Evolutionary conservation across 2,113 vertebrate genomes (phyloP), one percentile per base, ranked within the genome.

Genomic region (Tachysurus fulvidraco): DNA sequence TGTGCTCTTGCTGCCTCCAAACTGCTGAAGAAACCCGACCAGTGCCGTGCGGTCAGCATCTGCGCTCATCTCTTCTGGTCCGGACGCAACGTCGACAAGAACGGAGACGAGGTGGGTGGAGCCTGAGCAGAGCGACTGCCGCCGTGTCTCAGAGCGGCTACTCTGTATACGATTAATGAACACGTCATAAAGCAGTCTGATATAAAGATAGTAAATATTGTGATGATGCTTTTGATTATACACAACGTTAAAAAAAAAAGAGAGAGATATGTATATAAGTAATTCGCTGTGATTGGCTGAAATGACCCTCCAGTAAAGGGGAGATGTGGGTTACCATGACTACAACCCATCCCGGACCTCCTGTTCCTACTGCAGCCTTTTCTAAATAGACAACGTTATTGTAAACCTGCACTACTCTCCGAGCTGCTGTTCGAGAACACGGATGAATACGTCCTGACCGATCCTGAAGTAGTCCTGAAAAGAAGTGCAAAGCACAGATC

Each of bases 21-120:
- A 78, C 96, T 99, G 69, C 95, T 99, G 85, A 99, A 99, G 92
- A 99, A 99, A 86, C 98, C 98, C 0, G 98, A 99, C 92, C 98
- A 99, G 88, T 98, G 98, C 90, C 92, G 98, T 57, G 98, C 98
- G 2, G 98, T 99, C 89, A 98, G 97, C 93, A 98, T 97, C 90
- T 99, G 98, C 12, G 97, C 98, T 5, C 98, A 99, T 74, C 97
- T 99, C 71, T 99, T 99, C 90, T 99, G 98, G 98, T 98, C 98
- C 1, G 97, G 97, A 2, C 95, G 96, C 91, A 99, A 98, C 93
- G 98, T 97, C 0, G 98, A 99, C 92, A 97, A 95, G 91, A 97
- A 96, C 1, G 97, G 97, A 5, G 97, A 99, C 85, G 98, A 99
- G 97, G 98, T 99, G 83, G 23, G 94, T 85, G 25, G 28, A 46